Evolutionary conservation across 2,113 vertebrate genomes (phyloP).

Genomic region (Catharus minimus): DNA sequence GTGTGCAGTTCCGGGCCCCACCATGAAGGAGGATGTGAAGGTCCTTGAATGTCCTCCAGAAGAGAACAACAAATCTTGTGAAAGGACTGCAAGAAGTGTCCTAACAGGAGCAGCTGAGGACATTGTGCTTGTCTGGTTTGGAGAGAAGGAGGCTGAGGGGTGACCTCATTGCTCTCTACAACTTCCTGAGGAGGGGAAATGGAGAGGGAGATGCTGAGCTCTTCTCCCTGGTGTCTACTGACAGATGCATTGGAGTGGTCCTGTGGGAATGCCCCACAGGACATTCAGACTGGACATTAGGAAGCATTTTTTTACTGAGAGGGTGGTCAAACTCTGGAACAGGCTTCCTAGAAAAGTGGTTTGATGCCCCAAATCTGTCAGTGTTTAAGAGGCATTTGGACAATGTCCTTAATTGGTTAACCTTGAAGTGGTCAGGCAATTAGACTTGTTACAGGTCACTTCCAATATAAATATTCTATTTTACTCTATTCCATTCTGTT

Average conservation of each 20-base stretch:
- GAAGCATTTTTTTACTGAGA: not conserved
- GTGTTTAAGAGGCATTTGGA: not conserved
- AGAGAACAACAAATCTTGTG: not conserved
- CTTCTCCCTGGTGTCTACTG: not conserved
- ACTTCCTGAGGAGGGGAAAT: not conserved
- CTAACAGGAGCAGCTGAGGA: not conserved
- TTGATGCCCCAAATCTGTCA: not conserved
- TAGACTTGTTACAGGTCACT: not conserved
- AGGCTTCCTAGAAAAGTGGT: not conserved
- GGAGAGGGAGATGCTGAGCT: not conserved
- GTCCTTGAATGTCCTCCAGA: not conserved
- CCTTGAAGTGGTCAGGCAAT: not conserved
- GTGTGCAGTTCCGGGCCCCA: not conserved
- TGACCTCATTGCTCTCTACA: not conserved
- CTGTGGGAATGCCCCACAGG: not conserved
- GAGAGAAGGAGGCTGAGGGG: not conserved
- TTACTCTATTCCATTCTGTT: not conserved
- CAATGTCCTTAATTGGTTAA: not conserved
- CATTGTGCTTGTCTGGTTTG: not conserved
- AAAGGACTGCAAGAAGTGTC: not conserved
- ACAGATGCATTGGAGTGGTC: not conserved
- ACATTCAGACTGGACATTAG: not conserved
- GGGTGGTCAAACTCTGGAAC: not conserved
- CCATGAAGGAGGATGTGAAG: not conserved
- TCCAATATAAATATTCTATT: not conserved